Percentiles rank a stretch among this genome's conserved stretches.
Conservation (phyloP, 2,113 vertebrate genomes). For the Podilymbus podiceps region DNA sequence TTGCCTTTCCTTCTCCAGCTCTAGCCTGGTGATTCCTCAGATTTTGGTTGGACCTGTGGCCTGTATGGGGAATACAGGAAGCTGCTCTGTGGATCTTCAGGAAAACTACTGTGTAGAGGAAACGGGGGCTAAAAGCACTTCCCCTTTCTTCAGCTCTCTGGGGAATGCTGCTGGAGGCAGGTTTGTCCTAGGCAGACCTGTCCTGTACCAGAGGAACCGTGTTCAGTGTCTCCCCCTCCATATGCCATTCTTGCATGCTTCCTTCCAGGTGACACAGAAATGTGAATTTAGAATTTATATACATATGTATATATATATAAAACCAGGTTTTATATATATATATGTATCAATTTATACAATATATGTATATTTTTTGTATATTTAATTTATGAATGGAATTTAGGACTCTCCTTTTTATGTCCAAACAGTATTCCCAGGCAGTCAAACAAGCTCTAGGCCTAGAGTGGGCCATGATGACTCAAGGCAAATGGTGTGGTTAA, state of each 20-base stretch:
- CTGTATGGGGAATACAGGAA: background rate
- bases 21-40: slow-evolving; percentile 32
- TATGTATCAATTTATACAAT: slow-evolving; percentile 30
- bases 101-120: background rate
- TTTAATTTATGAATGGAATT: slow-evolving; percentile 73
- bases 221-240: background rate
- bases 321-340: background rate
- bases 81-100: background rate
- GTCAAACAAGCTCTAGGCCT: slow-evolving; percentile 25
- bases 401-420: slow-evolving; percentile 31
- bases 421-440: slow-evolving; percentile 14
- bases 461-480: background rate
- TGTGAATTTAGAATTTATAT: slow-evolving; percentile 58
- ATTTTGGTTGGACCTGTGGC: background rate
- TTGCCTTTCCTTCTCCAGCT: slow-evolving; percentile 43
- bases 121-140: background rate
- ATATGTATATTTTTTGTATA: slow-evolving; percentile 60
- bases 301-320: background rate
- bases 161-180: background rate
- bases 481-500: background rate
- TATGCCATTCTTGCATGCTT: slow-evolving; percentile 27
- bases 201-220: background rate
- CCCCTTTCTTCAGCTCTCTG: background rate
- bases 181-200: background rate
- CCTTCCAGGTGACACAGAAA: slow-evolving; percentile 45